These are phyloP conservation scores for Acridotheres tristis DNA, from an alignment of 2,797 vertebrate genomes.

Conservation along the genomic window DNA sequence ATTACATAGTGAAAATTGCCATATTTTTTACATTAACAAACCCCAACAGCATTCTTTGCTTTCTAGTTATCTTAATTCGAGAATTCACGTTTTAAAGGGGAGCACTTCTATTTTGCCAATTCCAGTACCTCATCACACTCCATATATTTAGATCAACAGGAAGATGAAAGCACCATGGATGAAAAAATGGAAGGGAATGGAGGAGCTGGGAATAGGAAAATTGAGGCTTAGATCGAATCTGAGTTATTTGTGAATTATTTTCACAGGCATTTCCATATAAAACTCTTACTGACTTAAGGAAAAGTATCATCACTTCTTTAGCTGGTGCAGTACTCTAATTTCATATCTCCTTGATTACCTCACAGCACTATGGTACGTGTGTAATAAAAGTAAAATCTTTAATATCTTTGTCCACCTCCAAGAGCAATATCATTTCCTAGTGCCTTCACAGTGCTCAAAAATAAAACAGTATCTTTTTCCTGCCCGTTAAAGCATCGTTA, in stretches of 20 bases:
- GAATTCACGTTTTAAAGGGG: not conserved
- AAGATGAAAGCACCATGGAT: not conserved
- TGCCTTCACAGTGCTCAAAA: not conserved
- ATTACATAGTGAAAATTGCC: not conserved
- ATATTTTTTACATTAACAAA: not conserved
- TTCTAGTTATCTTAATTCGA: not conserved
- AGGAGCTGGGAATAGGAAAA: not conserved
- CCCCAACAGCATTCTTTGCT: not conserved
- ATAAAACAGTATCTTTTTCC: not conserved
- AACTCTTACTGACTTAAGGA: not conserved
- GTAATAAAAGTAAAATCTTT: slow-evolving; percentile 17
- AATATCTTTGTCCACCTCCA: not conserved
- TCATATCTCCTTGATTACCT: not conserved
- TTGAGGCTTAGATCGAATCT: not conserved
- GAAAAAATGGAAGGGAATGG: not conserved
- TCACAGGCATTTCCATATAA: not conserved
- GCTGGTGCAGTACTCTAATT: not conserved
- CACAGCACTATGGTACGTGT: not conserved
- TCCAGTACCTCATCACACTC: not conserved
- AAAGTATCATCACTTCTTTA: not conserved
- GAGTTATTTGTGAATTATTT: not conserved
- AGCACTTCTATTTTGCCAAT: not conserved
- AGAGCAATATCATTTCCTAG: not conserved
- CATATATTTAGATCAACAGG: not conserved
- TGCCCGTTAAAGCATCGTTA: not conserved